These are phyloP conservation scores for Phaedon cochleariae DNA, from an alignment of 2,888 invertebrate species.

Conservation along the genomic window DNA sequence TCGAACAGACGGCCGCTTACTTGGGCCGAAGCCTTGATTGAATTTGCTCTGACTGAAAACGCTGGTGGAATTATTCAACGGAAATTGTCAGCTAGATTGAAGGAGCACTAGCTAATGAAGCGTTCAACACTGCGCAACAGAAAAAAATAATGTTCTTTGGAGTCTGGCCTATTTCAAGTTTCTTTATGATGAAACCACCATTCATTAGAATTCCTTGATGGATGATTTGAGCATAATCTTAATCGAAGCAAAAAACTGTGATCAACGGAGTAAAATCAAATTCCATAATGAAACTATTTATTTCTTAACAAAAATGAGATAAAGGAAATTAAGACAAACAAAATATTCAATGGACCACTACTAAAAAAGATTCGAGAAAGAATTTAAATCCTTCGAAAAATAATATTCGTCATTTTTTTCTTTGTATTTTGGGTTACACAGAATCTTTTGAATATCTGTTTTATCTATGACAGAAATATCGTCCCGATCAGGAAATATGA, in stretches of 20 bases:
- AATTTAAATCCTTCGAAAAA: too few species aligned
- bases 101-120: neutral
- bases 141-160: neutral
- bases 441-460: neutral
- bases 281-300: too few species aligned
- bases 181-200: too few species aligned
- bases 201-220: too few species aligned
- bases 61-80: neutral
- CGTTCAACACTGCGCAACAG: neutral
- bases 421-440: neutral
- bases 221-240: neutral
- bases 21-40: neutral
- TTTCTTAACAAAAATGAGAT: too few species aligned
- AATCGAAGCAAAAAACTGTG: too few species aligned
- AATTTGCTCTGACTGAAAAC: neutral
- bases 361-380: too few species aligned
- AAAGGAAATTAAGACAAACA: too few species aligned
- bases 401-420: neutral
- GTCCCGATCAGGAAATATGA: neutral
- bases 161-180: neutral
- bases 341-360: too few species aligned
- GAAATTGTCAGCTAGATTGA: constrained; percentile 1
- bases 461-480: neutral
- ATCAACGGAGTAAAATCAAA: too few species aligned
- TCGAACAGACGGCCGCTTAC: neutral